Base-by-base conservation (phyloP, 2,888 invertebrate genomes). In the Anticlea derivata region DNA sequence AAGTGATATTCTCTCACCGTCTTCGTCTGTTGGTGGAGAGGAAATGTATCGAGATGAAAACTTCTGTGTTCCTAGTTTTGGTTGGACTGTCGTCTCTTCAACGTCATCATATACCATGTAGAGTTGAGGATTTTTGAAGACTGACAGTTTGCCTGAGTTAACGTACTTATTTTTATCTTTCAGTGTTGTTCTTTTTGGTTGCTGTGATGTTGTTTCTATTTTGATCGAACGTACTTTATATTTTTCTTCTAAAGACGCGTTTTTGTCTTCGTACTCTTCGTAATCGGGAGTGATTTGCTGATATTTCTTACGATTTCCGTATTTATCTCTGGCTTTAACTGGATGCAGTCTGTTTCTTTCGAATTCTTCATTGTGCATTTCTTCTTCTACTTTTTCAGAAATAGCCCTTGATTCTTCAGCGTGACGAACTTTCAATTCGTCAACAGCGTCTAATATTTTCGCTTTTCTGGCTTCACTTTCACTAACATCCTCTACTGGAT, bases 391-490 rank as follows among this genome's bases (percentile, higher is more conserved):
- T 63, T 78, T 85, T 50, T 88, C 85, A 7, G 80, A 75, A 63
- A 88, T 78, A 1, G 61, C 58, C 60, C 74, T 75, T 56, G 87
- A 86, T 66, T 90, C 89, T 56, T 74, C 61, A 7, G 76, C 80
- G 50, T 90, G 90, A 10, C 86, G 73, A 49, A 73, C 67, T 69
- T 88, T 90, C 7, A 90, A 61, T 30, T 83, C 81, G 48, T 90
- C 89, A 3, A 90, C 87, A 46, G 77, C 76, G 8, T 75, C 74
- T 27, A 90, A 66, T 55, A 90, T 81, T 47, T 71, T 76, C 2
- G 78, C 73, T 62, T 88, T 88, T 50, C 73, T 85, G 0, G 70
- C 79, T 66, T 87, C 87, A 40, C 65, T 83, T 66, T 85, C 83
- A 45, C 50, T 74, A 0, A 35, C 39, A 27, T 76, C 75, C 10